phyloP scores from a whole-genome alignment of 2,888 invertebrate species.

The Chrysotoxum bicinctum region DNA sequence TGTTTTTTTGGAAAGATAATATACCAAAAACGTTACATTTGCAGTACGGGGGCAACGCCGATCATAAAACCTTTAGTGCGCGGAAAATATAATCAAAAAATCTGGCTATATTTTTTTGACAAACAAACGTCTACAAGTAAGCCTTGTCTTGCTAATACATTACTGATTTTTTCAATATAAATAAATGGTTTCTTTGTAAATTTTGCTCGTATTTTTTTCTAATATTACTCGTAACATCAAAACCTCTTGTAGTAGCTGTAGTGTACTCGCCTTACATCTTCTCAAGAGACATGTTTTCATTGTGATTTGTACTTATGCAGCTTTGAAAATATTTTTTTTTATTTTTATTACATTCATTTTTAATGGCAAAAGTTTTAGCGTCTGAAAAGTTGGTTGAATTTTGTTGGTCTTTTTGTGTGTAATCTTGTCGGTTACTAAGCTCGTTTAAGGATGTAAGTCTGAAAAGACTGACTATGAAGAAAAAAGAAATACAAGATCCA shows the following conservation, averaged over 20 bases:
- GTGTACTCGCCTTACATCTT: background rate
- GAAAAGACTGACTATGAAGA: slow-evolving; percentile 28
- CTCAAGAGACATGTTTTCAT: slow-evolving; percentile 32
- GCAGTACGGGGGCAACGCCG: too few relatives aligned
- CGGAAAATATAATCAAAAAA: too few relatives aligned
- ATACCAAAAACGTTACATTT: too few relatives aligned
- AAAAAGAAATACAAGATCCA: slow-evolving; percentile 35
- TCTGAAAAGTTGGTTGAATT: slow-evolving; percentile 69
- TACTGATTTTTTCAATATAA: too few relatives aligned
- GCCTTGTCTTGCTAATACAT: too few relatives aligned
- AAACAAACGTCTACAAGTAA: too few relatives aligned
- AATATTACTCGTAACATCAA: background rate
- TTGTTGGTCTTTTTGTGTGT: slow-evolving; percentile 45
- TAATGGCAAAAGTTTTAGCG: slow-evolving; percentile 71
- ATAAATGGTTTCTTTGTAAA: too few relatives aligned
- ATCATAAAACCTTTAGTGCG: too few relatives aligned
- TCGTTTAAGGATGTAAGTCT: slow-evolving; percentile 59
- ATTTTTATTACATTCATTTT: slow-evolving; percentile 56
- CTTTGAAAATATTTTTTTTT: slow-evolving; percentile 64
- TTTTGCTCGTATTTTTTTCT: too few relatives aligned
- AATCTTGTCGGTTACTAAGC: slow-evolving; percentile 53
- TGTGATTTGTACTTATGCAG: slow-evolving; percentile 68
- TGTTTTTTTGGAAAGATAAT: too few relatives aligned
- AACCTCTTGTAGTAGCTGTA: background rate
- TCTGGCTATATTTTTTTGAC: too few relatives aligned